Conservation (phyloP, 2,113 vertebrate species). For the Pelecanus crispus region DNA sequence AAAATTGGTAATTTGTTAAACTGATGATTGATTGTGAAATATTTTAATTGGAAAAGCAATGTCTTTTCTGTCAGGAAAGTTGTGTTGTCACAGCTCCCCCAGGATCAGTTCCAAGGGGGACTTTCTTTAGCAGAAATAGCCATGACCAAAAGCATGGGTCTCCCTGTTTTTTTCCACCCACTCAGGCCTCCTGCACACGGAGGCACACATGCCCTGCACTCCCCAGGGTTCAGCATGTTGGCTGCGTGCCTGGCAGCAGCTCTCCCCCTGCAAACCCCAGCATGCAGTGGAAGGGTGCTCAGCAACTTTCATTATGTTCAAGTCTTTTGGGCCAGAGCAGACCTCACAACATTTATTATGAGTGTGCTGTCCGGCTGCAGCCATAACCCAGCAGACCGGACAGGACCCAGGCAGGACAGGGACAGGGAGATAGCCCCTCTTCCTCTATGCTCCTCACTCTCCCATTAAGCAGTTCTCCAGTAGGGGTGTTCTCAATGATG, state of each 20-base stretch:
- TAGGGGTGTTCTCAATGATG: fast-evolving
- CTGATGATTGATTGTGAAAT: neutral
- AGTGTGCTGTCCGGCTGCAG: neutral
- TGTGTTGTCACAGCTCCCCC: neutral
- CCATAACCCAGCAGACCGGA: neutral
- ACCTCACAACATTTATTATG: neutral
- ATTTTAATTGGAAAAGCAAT: neutral
- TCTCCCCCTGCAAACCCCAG: neutral
- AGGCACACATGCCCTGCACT: neutral
- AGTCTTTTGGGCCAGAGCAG: neutral
- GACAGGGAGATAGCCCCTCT: neutral
- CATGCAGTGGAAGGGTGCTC: neutral
- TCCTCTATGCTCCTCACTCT: neutral
- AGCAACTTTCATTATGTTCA: neutral
- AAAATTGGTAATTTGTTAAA: neutral
- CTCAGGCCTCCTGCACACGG: fast-evolving
- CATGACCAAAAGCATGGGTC: neutral
- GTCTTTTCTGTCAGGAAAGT: neutral
- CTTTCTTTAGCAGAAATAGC: neutral
- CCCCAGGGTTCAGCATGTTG: fast-evolving
- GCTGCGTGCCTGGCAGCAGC: neutral
- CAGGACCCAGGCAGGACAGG: neutral
- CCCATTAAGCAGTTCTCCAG: neutral
- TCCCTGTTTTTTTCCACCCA: neutral
- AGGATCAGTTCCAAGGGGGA: neutral